Conservation (phyloP, 64 coral and sea anemone genomes). For the Porites lutea region DNA sequence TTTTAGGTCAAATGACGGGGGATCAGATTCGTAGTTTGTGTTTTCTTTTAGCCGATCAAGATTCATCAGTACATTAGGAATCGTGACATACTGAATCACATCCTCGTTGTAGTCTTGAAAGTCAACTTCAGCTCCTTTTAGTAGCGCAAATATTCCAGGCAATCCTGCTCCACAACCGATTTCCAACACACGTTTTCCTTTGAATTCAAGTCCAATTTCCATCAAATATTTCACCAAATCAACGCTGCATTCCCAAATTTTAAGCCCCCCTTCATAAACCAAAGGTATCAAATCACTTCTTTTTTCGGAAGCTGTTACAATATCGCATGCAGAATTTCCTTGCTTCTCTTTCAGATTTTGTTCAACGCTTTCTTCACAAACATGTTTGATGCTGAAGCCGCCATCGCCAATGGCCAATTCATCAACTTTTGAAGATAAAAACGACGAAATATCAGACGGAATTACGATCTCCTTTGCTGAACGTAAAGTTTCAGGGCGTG, state of each 20-base stretch:
- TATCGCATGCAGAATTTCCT: not conserved
- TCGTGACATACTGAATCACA: constrained; percentile 86
- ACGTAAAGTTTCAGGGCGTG: not conserved
- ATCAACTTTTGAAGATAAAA: not conserved
- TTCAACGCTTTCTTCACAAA: not conserved
- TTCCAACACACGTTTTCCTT: constrained; percentile 80
- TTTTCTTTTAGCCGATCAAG: not conserved
- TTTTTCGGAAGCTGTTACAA: constrained; percentile 59
- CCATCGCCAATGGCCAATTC: not conserved
- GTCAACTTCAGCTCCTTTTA: constrained; percentile 80
- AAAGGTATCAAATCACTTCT: constrained; percentile 84
- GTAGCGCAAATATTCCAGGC: constrained; percentile 80
- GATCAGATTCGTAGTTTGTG: not conserved
- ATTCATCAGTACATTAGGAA: constrained; percentile 89
- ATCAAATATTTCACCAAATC: constrained; percentile 85
- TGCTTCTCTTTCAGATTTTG: constrained; percentile 4
- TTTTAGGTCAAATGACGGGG: not conserved
- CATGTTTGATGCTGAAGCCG: not conserved
- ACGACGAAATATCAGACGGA: not conserved
- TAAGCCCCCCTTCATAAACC: constrained; percentile 96
- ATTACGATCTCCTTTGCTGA: constrained; percentile 43
- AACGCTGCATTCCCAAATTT: constrained; percentile 96
- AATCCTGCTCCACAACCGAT: constrained; percentile 92
- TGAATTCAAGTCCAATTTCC: constrained; percentile 63
- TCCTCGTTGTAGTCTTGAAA: constrained; percentile 98